Conservation (phyloP, 1,140 invertebrate species). For the Heliothis virescens region DNA sequence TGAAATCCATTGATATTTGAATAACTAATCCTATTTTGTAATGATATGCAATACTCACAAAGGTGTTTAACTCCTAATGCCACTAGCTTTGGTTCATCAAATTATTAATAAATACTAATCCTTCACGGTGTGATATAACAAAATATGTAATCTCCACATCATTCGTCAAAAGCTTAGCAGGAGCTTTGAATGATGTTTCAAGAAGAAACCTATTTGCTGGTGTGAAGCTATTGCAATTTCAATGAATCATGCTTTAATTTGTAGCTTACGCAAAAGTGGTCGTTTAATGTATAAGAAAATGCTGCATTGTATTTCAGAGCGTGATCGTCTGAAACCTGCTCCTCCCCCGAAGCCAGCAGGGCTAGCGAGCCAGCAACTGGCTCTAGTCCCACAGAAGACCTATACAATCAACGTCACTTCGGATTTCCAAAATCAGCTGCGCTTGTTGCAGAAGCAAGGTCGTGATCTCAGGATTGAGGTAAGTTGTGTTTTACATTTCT, state of each 20-base stretch:
- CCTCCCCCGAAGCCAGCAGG: slow-evolving; percentile 94
- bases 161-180: slow-evolving; percentile 31
- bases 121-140: not conserved
- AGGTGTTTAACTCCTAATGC: slow-evolving; percentile 43
- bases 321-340: slow-evolving; percentile 93
- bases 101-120: slow-evolving; percentile 6
- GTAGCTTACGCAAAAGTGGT: slow-evolving; percentile 16
- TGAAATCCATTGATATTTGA: slow-evolving; percentile 61
- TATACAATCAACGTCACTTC: slow-evolving; percentile 88
- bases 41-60: slow-evolving; percentile 12
- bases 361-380: slow-evolving; percentile 86
- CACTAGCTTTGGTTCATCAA: slow-evolving; percentile 25
- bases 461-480: slow-evolving; percentile 96
- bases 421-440: slow-evolving; percentile 95
- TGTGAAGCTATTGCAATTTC: slow-evolving; percentile 21
- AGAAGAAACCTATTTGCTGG: slow-evolving; percentile 38
- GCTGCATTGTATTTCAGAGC: slow-evolving; percentile 86
- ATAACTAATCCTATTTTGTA: slow-evolving; percentile 37
- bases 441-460: slow-evolving; percentile 94
- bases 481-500: not conserved
- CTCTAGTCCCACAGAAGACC: slow-evolving; percentile 83
- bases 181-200: slow-evolving; percentile 30
- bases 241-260: slow-evolving; percentile 29
- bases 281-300: not conserved
- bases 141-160: not conserved